Evolutionary conservation across 2,888 invertebrate species (phyloP).

Genomic region (Agonopterix alstromeriana): DNA sequence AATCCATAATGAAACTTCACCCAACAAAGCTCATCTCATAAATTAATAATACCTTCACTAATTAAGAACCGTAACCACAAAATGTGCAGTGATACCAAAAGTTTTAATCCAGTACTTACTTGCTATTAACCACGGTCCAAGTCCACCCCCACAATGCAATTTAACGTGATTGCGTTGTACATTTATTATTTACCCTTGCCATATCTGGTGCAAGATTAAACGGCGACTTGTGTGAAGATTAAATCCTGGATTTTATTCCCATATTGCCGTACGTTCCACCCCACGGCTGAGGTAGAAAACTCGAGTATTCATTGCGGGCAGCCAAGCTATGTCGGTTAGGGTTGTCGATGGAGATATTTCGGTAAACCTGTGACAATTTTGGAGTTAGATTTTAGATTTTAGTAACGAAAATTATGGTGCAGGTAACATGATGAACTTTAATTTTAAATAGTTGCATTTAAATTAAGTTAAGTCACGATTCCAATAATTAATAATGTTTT

Average conservation of each 20-base stretch:
- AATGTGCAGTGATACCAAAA: conserved; percentile 3
- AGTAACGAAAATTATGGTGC: conserved; percentile 7
- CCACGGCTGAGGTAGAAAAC: conserved; percentile 61
- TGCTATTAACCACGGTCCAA: conserved; percentile 4
- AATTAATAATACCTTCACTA: neutral
- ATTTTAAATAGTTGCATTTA: neutral
- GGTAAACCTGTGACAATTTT: conserved; percentile 17
- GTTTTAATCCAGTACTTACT: conserved; percentile 6
- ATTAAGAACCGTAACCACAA: conserved; percentile 4
- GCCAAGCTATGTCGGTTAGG: conserved; percentile 47
- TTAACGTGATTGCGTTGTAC: conserved; percentile 58
- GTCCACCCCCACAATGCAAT: conserved; percentile 47
- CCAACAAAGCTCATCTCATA: neutral
- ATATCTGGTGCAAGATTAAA: conserved; percentile 71
- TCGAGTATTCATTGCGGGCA: conserved; percentile 71
- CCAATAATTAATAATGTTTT: too few species aligned
- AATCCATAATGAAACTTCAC: neutral
- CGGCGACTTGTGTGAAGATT: conserved; percentile 67
- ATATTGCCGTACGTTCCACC: conserved; percentile 65
- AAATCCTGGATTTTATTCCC: conserved; percentile 72
- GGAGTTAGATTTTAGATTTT: neutral
- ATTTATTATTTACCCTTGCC: conserved; percentile 69
- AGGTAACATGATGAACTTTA: neutral
- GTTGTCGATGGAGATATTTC: conserved; percentile 33
- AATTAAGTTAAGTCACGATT: neutral